A percentile compares a stretch with the other conserved stretches of the same genome.
phyloP scores from a whole-genome alignment of 2,888 invertebrate genomes.

The Ormyrus nitidulus region DNA sequence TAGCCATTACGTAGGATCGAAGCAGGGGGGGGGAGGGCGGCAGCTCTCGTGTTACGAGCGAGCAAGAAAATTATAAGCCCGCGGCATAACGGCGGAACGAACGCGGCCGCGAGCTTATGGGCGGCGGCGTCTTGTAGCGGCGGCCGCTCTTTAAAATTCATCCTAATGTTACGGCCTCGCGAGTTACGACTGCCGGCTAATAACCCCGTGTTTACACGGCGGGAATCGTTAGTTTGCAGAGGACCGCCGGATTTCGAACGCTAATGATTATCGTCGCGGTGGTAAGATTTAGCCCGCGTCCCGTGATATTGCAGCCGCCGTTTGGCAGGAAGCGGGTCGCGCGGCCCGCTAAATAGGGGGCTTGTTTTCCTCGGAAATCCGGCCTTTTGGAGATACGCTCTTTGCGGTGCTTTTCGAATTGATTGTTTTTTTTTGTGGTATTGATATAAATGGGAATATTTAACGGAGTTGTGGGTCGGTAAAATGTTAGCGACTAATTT shows the following conservation, averaged over 20 bases:
- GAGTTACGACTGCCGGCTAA: conserved; percentile 38
- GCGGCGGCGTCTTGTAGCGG: neutral
- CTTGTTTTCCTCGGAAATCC: no score
- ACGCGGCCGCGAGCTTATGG: neutral
- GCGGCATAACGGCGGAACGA: conserved; percentile 9
- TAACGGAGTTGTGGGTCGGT: no score
- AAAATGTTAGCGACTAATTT: no score
- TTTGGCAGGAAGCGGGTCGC: no score
- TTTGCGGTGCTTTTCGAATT: no score
- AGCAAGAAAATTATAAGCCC: conserved; percentile 20
- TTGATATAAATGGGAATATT: no score
- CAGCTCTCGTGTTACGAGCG: neutral
- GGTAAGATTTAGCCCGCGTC: conserved; percentile 27
- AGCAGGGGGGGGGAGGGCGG: neutral
- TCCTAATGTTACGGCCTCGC: conserved; percentile 48
- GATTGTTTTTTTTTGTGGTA: no score
- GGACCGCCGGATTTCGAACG: conserved; percentile 37
- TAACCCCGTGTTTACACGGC: conserved; percentile 14
- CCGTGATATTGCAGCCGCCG: neutral
- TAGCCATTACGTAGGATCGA: neutral
- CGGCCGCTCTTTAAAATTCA: conserved; percentile 44
- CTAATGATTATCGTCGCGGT: conserved; percentile 40
- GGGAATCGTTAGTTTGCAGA: conserved; percentile 46
- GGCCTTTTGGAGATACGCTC: no score
- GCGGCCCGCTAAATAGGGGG: no score